These are phyloP conservation scores for Aphelinus certus DNA, from an alignment of 1,140 invertebrate genomes.

Conservation along the genomic window DNA sequence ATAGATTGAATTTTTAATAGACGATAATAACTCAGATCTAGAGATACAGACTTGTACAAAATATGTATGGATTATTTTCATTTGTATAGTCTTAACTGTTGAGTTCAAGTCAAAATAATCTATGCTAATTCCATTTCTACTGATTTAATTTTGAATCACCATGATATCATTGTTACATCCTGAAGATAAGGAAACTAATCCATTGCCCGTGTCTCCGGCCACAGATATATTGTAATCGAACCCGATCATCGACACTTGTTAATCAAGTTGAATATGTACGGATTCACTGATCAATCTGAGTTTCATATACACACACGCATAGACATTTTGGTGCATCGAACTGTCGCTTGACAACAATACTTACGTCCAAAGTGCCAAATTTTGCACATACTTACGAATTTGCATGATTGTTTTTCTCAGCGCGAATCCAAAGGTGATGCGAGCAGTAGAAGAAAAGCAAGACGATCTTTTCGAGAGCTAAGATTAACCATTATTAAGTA, in stretches of 20 bases:
- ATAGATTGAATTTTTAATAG: conserved; percentile 18
- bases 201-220: too few species aligned
- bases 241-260: too few species aligned
- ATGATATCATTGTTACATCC: too few species aligned
- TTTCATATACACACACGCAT: not conserved
- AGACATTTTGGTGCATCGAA: conserved; percentile 16
- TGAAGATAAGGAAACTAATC: too few species aligned
- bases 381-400: not conserved
- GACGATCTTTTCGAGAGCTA: conserved; percentile 38
- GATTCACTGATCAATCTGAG: too few species aligned
- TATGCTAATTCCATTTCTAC: too few species aligned
- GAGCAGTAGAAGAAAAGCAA: conserved; percentile 24
- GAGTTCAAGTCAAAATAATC: too few species aligned
- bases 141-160: too few species aligned
- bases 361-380: conserved; percentile 37
- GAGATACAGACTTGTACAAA: not conserved
- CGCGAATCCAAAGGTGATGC: conserved; percentile 32
- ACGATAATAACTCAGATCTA: conserved; percentile 3
- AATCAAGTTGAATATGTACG: too few species aligned
- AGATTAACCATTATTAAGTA: conserved; percentile 53
- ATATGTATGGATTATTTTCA: not conserved
- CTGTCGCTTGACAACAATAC: conserved; percentile 15
- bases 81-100: too few species aligned
- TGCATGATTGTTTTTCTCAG: conserved; percentile 21
- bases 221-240: too few species aligned